These are phyloP conservation scores for Leucoma salicis DNA, from an alignment of 2,888 invertebrate species.

Conservation along the genomic window DNA sequence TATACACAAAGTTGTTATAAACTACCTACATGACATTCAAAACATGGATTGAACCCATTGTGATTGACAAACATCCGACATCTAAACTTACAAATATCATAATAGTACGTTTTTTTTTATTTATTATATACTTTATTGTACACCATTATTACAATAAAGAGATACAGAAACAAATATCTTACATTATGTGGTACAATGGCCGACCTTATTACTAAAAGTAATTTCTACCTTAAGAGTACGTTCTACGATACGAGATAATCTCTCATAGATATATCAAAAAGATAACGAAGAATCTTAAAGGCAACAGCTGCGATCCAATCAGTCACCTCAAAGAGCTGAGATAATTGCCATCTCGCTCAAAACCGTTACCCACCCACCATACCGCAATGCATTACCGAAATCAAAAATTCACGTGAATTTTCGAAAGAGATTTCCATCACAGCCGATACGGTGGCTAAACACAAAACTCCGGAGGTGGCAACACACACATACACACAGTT, in stretches of 20 bases:
- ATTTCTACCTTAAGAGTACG: too few species aligned
- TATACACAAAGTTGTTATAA: too few species aligned
- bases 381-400: conserved; percentile 69
- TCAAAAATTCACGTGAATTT: conserved; percentile 74
- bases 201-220: too few species aligned
- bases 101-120: too few species aligned
- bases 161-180: too few species aligned
- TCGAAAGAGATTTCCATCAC: conserved; percentile 67
- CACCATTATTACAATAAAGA: too few species aligned
- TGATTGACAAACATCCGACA: too few species aligned
- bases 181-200: too few species aligned
- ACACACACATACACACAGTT: conserved; percentile 55
- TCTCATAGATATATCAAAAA: neutral
- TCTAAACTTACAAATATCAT: too few species aligned
- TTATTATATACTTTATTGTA: too few species aligned
- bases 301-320: conserved; percentile 59
- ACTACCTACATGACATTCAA: too few species aligned
- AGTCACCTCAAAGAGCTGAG: conserved; percentile 64
- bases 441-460: conserved; percentile 69
- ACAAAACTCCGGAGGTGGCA: conserved; percentile 58
- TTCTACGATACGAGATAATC: neutral
- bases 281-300: neutral
- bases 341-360: conserved; percentile 62
- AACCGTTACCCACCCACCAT: conserved; percentile 32
- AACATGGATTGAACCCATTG: too few species aligned